These are phyloP conservation scores for Trachemys scripta DNA, from an alignment of 2,113 vertebrate genomes.

Conservation along the genomic window DNA sequence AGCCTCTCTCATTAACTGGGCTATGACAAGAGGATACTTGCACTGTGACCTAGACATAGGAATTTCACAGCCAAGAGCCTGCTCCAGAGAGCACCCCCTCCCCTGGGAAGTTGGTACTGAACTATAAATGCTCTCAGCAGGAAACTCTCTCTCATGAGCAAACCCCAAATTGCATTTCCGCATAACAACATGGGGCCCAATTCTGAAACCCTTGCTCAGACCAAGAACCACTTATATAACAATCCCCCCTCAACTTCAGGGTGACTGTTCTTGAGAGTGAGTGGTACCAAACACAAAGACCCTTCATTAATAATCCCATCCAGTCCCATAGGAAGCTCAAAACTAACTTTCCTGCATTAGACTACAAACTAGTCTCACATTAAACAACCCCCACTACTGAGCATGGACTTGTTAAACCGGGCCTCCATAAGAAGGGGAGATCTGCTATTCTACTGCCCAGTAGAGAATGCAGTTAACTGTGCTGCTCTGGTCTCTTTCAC, in stretches of 20 bases:
- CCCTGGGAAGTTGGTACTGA: neutral
- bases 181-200: neutral
- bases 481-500: neutral
- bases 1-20: too few relatives aligned
- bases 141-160: neutral
- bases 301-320: neutral
- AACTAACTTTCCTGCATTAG: neutral
- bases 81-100: too few relatives aligned
- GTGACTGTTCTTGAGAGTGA: neutral
- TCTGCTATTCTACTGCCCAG: neutral
- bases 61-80: neutral
- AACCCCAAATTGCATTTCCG: neutral
- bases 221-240: neutral
- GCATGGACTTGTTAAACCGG: neutral
- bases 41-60: neutral
- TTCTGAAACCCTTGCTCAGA: neutral
- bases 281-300: neutral
- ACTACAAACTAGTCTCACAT: neutral
- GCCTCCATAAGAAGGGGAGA: neutral
- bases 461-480: neutral
- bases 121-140: neutral
- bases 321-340: neutral
- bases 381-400: neutral
- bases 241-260: neutral
- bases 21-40: too few relatives aligned